Percentiles rank a stretch among this genome's conserved stretches.
Evolutionary conservation across 2,113 vertebrate genomes (phyloP).

Genomic region (Scortum barcoo): DNA sequence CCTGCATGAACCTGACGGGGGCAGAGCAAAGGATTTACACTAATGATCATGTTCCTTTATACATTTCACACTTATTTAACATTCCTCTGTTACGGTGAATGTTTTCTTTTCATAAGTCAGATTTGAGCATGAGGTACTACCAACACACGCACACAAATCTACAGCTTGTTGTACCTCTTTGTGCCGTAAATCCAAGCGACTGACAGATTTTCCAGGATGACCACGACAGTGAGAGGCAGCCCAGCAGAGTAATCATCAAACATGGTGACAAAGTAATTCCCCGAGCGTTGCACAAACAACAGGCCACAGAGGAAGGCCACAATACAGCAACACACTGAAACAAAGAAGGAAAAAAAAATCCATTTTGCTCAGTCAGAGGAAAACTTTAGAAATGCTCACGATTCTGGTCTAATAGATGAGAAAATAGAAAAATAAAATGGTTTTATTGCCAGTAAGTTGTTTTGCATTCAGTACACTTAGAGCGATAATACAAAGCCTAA

Average conservation of each 20-base stretch:
- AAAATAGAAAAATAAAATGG: slow-evolving; percentile 15
- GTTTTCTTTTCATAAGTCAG: neutral
- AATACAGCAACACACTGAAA: slow-evolving; percentile 93
- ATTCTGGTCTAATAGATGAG: neutral
- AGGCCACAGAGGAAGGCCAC: slow-evolving; percentile 94
- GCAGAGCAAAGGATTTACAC: neutral
- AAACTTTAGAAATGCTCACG: neutral
- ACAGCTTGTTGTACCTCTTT: slow-evolving; percentile 88
- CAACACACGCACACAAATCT: neutral
- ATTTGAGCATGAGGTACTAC: neutral
- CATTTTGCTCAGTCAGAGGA: neutral
- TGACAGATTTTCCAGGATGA: slow-evolving; percentile 96
- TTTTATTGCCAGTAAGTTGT: slow-evolving; percentile 15
- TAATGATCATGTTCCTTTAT: neutral
- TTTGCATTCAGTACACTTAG: slow-evolving; percentile 30
- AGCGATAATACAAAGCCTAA: slow-evolving; percentile 26
- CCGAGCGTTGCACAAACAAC: slow-evolving; percentile 97
- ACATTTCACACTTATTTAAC: neutral
- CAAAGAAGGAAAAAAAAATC: neutral
- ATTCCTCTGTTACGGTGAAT: neutral
- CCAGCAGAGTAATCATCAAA: slow-evolving; percentile 99
- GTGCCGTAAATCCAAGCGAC: slow-evolving; percentile 99
- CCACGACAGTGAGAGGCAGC: slow-evolving; percentile 94
- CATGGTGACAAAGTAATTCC: slow-evolving; percentile 99
- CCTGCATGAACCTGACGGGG: slow-evolving; percentile 94